A percentile compares a stretch with the other conserved stretches of the same genome.
phyloP scores from a whole-genome alignment of 2,888 invertebrate genomes.

The Cepaea hortensis region DNA sequence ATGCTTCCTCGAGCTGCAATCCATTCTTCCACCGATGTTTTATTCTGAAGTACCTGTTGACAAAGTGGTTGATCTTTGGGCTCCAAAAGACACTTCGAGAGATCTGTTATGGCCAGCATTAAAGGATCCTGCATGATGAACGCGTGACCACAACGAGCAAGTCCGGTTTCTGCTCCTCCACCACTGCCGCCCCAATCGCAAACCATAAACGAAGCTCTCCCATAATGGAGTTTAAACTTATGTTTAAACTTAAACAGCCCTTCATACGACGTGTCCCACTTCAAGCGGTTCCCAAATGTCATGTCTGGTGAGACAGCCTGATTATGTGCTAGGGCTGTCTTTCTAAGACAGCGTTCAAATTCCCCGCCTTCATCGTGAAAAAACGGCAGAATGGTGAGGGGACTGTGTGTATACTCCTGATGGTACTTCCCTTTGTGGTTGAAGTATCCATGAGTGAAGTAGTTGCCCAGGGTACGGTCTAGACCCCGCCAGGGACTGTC shows the following conservation, averaged over 20 bases:
- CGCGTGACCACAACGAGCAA: constrained; percentile 5
- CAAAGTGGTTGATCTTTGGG: neutral
- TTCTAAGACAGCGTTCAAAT: constrained; percentile 16
- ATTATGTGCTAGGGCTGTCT: neutral
- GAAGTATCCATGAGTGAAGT: constrained; percentile 22
- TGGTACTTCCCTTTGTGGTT: constrained; percentile 20
- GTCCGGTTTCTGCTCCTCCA: neutral
- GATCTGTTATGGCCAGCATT: constrained; percentile 18
- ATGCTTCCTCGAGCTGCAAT: neutral
- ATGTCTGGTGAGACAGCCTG: constrained; percentile 34
- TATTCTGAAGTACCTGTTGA: neutral
- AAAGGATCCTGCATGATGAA: constrained; percentile 35
- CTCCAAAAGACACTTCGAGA: constrained; percentile 1
- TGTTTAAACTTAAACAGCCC: constrained; percentile 34
- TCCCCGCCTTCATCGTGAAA: constrained; percentile 27
- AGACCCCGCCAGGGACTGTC: neutral
- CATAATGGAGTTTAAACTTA: constrained; percentile 39
- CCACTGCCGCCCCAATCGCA: neutral
- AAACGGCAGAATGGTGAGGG: constrained; percentile 6
- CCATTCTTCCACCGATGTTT: constrained; percentile 24
- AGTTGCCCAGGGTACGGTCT: neutral
- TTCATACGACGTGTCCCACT: constrained; percentile 17
- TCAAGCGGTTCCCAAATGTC: constrained; percentile 19
- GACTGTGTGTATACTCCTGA: constrained; percentile 25
- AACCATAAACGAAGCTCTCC: constrained; percentile 9